Conservation (phyloP, 2,797 vertebrate species). For the Parambassis ranga region DNA sequence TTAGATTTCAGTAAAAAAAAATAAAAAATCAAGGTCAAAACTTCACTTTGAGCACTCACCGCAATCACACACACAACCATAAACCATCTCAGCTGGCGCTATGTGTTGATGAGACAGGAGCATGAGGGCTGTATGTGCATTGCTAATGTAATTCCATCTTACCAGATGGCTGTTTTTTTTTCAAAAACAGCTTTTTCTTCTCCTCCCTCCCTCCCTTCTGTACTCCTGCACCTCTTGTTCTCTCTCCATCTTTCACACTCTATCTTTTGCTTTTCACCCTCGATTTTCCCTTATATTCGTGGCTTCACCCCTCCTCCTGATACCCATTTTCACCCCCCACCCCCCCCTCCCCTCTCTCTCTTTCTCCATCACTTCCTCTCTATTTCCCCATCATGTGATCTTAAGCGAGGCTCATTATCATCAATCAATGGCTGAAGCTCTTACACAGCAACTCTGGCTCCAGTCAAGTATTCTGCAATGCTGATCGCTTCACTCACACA, state of each 20-base stretch:
- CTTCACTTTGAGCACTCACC: conserved; percentile 7
- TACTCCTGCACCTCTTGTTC: conserved; percentile 10
- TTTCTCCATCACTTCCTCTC: conserved; percentile 5
- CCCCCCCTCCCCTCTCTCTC: too few relatives aligned
- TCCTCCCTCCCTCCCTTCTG: conserved; percentile 14
- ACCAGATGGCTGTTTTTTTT: conserved; percentile 71
- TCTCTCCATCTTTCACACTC: conserved; percentile 13
- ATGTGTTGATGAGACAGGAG: conserved; percentile 60
- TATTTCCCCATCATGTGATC: conserved; percentile 44
- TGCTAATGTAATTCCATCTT: conserved; percentile 73
- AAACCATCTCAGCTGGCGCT: conserved; percentile 23
- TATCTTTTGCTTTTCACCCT: not conserved
- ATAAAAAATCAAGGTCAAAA: conserved; percentile 31
- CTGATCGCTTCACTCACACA: conserved; percentile 27
- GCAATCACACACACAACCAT: conserved; percentile 10
- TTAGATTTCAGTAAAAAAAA: not conserved
- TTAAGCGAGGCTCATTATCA: conserved; percentile 61
- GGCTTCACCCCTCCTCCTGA: conserved; percentile 8
- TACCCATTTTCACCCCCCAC: not conserved
- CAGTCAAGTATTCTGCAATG: conserved; percentile 40
- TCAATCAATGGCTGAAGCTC: conserved; percentile 63
- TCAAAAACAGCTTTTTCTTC: conserved; percentile 42
- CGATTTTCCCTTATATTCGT: not conserved
- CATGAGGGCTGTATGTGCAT: conserved; percentile 59
- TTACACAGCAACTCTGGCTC: conserved; percentile 50